Evolutionary conservation across 2,797 vertebrate genomes (phyloP).

Genomic region (Columba guinea): DNA sequence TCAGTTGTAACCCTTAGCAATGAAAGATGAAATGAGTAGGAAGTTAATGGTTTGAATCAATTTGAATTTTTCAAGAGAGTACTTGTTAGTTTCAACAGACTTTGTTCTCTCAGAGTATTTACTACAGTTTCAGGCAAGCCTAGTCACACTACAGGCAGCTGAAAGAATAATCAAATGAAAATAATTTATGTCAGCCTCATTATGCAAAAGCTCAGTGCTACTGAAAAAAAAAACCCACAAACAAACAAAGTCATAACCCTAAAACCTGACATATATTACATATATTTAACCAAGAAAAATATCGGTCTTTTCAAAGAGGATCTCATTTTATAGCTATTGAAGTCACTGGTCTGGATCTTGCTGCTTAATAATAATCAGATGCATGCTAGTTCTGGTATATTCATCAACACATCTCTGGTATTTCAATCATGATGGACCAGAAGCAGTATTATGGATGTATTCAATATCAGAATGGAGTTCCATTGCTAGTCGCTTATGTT

Average conservation of each 20-base stretch:
- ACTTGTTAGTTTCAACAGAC: neutral
- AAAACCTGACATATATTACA: neutral
- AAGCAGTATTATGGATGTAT: neutral
- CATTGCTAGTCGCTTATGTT: neutral
- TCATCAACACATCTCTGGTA: neutral
- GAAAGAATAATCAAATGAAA: conserved; percentile 32
- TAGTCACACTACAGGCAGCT: neutral
- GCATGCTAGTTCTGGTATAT: neutral
- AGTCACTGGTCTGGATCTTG: neutral
- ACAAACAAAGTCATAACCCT: neutral
- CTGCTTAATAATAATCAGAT: neutral
- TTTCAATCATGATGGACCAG: neutral
- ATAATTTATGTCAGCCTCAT: neutral
- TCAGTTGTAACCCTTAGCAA: conserved; percentile 49
- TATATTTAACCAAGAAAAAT: neutral
- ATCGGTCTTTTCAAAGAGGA: conserved; percentile 15
- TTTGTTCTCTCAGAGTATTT: conserved; percentile 37
- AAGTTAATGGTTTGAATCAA: conserved; percentile 64
- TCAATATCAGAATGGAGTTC: neutral
- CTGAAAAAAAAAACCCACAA: neutral
- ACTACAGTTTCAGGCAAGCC: neutral
- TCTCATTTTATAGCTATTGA: neutral
- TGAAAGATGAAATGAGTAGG: conserved; percentile 61
- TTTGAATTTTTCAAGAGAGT: conserved; percentile 62
- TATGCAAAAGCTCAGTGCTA: neutral